Evolutionary conservation across 2,113 vertebrate genomes (phyloP).

Genomic region (Nannobrachium achirus): DNA sequence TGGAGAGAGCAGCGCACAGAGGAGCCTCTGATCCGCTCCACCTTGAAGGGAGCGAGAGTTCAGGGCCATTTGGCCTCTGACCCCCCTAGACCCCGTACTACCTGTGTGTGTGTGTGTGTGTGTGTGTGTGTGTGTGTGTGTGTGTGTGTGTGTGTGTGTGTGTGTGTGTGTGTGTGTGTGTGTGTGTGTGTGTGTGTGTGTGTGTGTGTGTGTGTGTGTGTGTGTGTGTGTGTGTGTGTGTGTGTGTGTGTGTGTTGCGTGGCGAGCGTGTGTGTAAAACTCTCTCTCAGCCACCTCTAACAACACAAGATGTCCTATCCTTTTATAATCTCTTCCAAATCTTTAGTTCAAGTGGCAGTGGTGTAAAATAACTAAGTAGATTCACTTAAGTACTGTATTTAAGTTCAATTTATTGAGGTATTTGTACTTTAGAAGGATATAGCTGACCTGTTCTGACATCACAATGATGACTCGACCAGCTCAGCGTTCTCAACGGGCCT

Average conservation of each 20-base stretch:
- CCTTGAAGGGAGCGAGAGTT: constrained; percentile 69
- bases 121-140: constrained; percentile 1
- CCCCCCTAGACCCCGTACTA: constrained; percentile 20
- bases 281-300: constrained; percentile 22
- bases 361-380: no score
- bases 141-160: constrained; percentile 3
- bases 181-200: constrained; percentile 20
- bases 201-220: constrained; percentile 7
- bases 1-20: constrained; percentile 65
- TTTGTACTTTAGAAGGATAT: no score
- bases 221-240: constrained; percentile 10
- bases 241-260: background rate
- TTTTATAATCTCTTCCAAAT: background rate
- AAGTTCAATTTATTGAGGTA: no score
- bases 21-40: constrained; percentile 70
- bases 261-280: constrained; percentile 28
- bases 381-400: no score
- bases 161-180: constrained; percentile 24
- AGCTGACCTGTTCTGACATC: no score
- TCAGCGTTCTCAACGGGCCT: no score
- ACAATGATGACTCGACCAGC: no score
- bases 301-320: constrained; percentile 1
- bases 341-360: constrained; percentile 33
- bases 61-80: constrained; percentile 68
- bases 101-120: constrained; percentile 40